These are phyloP conservation scores for Cataglyphis livida DNA, from an alignment of 2,888 invertebrate species.

Conservation along the genomic window DNA sequence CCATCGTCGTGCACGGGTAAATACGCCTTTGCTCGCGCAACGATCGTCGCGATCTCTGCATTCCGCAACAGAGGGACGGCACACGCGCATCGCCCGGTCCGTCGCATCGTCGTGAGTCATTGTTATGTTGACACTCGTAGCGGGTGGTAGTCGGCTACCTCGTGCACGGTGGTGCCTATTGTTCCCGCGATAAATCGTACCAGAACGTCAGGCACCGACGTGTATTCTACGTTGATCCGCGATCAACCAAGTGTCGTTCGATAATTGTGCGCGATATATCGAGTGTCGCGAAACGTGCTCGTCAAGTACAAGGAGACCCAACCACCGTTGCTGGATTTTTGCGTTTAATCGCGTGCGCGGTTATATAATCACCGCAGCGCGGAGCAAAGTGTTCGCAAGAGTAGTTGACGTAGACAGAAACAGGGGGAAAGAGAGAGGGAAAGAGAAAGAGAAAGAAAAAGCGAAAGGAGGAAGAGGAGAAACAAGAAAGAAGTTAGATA, in stretches of 20 bases:
- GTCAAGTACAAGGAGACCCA: not conserved
- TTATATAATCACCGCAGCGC: slow-evolving; percentile 45
- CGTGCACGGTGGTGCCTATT: not conserved
- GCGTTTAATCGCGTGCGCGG: slow-evolving; percentile 25
- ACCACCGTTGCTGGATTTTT: slow-evolving; percentile 35
- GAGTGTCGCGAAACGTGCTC: slow-evolving; percentile 40
- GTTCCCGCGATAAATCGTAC: not conserved
- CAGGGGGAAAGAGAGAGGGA: slow-evolving; percentile 28
- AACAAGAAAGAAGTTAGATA: not conserved
- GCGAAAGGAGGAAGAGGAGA: not conserved
- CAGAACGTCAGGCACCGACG: not conserved
- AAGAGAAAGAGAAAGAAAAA: slow-evolving; percentile 9
- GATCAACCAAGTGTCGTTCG: not conserved
- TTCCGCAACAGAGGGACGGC: slow-evolving; percentile 51
- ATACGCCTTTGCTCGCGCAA: slow-evolving; percentile 35
- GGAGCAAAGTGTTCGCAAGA: slow-evolving; percentile 39
- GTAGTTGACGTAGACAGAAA: slow-evolving; percentile 44
- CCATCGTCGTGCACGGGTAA: slow-evolving; percentile 85
- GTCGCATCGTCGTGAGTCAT: slow-evolving; percentile 75
- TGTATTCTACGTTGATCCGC: not conserved
- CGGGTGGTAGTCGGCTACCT: slow-evolving; percentile 41
- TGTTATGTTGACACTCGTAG: slow-evolving; percentile 78
- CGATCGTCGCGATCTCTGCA: slow-evolving; percentile 43
- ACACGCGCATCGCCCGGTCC: slow-evolving; percentile 81
- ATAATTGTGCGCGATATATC: slow-evolving; percentile 25